phyloP scores from a whole-genome alignment of 2,888 invertebrate genomes.

The Halictus quadricinctus region DNA sequence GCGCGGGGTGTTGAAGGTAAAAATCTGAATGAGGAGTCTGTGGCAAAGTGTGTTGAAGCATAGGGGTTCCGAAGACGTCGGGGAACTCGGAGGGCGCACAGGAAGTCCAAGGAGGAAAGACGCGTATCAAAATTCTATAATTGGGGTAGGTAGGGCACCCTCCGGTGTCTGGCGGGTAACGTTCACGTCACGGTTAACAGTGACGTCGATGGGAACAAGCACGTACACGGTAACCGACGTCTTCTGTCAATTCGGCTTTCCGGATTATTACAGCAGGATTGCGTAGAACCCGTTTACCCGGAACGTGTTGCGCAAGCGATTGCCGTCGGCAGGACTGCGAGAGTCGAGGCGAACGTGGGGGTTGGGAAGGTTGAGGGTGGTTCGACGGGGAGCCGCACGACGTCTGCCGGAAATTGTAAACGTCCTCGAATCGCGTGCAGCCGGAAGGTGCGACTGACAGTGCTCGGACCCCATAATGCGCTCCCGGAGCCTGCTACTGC shows the following conservation, averaged over 20 bases:
- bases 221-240: conserved; percentile 52
- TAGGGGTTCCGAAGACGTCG: neutral
- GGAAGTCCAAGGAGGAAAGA: neutral
- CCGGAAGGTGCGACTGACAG: conserved; percentile 77
- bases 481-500: conserved; percentile 54
- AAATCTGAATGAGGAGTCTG: neutral
- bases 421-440: conserved; percentile 76
- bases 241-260: conserved; percentile 65
- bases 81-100: no score
- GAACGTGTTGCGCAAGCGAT: conserved; percentile 59
- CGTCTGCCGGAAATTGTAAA: conserved; percentile 76
- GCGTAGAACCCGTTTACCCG: conserved; percentile 64
- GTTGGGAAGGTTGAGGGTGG: conserved; percentile 24
- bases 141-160: neutral
- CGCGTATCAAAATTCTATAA: neutral
- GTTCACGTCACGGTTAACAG: neutral
- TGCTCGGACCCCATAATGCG: conserved; percentile 67
- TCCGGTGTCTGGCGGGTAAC: neutral
- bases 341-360: neutral
- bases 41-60: neutral
- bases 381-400: conserved; percentile 56
- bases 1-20: neutral
- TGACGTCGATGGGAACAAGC: conserved; percentile 34
- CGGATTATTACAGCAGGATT: conserved; percentile 65
- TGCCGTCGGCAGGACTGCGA: conserved; percentile 15